Base-by-base conservation (phyloP, 2,888 invertebrate genomes). In the Bunonema sp. region DNA sequence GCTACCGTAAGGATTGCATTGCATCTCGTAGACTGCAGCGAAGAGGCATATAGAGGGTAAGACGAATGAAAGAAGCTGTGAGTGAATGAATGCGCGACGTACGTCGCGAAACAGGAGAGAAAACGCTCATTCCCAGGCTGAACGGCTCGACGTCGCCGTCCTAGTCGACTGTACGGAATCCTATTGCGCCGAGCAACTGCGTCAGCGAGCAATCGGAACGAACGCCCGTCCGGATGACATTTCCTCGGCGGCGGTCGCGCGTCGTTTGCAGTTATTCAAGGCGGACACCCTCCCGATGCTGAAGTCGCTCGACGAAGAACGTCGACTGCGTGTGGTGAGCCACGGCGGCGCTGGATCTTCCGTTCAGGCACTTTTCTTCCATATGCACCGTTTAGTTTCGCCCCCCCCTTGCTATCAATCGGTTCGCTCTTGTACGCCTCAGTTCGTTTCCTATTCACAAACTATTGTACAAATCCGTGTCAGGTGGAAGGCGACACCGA, bases 161-260 rank as follows among this genome's bases (percentile, higher is more conserved):
- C 76, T 88, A 1, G 74, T 88, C 59, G 88, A 88, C 72, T 87
- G 87, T 64, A 85, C 86, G 0, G 87, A 87, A 70, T 75, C 85
- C 44, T 69, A 50, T 37, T 68, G 68, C 41, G 34, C 51, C 26
- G 56, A 60, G 31, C 59, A 49, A 12, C 46, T 68, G 16, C 44
- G 41, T n/a, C 49, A 50, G 21, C 52, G 63, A 18, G 50, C 50
- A 28, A 40, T 42, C 23, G 44, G 53, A 8, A 37, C 31, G 12
- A 33, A 40, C 20, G 23, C 15, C 12, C 36, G 45, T 8, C 33
- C n/a, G 3, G 44, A 35, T 26, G 34, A 19, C 15, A 23, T 10
- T 15, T 34, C 3, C 15, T 34, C n/a, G n/a, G n/a, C n/a, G n/a
- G n/a, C n/a, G n/a, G n/a, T n/a, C n/a, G n/a, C n/a, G 30, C 76